phyloP scores from a whole-genome alignment of 2,797 vertebrate genomes.

The Schizopygopsis pylzovi region DNA sequence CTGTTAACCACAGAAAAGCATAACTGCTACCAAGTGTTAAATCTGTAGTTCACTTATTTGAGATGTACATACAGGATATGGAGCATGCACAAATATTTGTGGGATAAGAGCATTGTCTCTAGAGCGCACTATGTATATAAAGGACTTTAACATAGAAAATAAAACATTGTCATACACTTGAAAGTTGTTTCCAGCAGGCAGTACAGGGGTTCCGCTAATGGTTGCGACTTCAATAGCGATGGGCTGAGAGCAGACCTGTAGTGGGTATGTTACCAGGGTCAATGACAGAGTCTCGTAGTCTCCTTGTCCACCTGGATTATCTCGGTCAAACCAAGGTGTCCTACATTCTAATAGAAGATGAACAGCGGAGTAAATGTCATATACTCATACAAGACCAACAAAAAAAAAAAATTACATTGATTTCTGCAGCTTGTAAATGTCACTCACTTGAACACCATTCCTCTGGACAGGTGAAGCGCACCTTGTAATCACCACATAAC shows the following conservation, averaged over 20 bases:
- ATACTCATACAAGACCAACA: not conserved
- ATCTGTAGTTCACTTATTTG: not conserved
- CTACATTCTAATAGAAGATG: slow-evolving; percentile 61
- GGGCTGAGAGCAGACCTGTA: slow-evolving; percentile 60
- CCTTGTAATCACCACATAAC: slow-evolving; percentile 62
- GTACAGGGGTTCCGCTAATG: slow-evolving; percentile 52
- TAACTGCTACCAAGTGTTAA: not conserved
- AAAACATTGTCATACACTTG: slow-evolving; percentile 51
- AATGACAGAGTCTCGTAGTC: slow-evolving; percentile 65
- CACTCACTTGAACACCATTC: slow-evolving; percentile 66
- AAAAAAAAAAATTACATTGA: not conserved
- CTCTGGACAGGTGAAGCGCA: slow-evolving; percentile 65
- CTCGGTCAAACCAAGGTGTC: slow-evolving; percentile 67
- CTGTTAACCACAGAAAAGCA: not conserved
- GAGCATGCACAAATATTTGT: not conserved
- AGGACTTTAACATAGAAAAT: no score
- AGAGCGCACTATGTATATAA: no score
- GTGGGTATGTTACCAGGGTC: slow-evolving; percentile 48
- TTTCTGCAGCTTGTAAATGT: not conserved
- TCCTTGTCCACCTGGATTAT: slow-evolving; percentile 55
- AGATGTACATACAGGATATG: not conserved
- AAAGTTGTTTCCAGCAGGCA: slow-evolving; percentile 57
- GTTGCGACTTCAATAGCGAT: slow-evolving; percentile 67
- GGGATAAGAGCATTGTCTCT: no score
- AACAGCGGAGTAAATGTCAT: not conserved